Evolutionary conservation across 2,888 invertebrate genomes (phyloP), one percentile per base, ranked within the genome.

Genomic region (Hydrotaea cyrtoneurina): DNA sequence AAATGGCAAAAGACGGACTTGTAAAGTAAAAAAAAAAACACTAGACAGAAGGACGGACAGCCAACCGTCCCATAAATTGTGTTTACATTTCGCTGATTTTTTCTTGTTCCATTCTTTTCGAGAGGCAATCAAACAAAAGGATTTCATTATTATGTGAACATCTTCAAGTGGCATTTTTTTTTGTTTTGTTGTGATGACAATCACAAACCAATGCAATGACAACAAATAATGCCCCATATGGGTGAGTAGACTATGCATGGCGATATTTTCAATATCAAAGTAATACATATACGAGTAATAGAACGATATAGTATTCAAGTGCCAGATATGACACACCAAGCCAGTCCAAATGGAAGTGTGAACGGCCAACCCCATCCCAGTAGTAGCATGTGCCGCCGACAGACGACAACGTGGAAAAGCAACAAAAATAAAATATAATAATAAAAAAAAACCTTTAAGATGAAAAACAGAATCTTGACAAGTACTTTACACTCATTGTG

Each of bases 71-170:
- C 43, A 43, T 8, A 43, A 43, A 43, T 11, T 43, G 36, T 8
- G 8, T 8, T 36, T 36, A 36, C 36, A 36, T 31, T 31, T 31
- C 3, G 19, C 0, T 55, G 21, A 17, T 8, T 21, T 21, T 21
- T 17, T 55, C 10, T 55, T 11, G 21, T 2, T 11, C 3, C 55
- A 21, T 21, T 21, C 55, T 7, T 21, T 55, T 53, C 53, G 21
- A 55, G 55, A 10, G 55, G 23, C 55, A 55, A 19, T 55, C 21
- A 55, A 55, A 55, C 55, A 55, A 55, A 55, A 21, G 21, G 55
- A 55, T 55, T 55, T 55, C 55, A 55, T 55, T 55, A 55, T 55
- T 21, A 55, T 50, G n/a, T 13, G 50, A 55, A 8, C 23, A 55
- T 17, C 10, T 55, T 55, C 55, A 55, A 55, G 55, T 55, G 55